Percentiles rank a stretch among this genome's conserved stretches.
Conservation (phyloP, 2,113 vertebrate species). For the Cygnus atratus region DNA sequence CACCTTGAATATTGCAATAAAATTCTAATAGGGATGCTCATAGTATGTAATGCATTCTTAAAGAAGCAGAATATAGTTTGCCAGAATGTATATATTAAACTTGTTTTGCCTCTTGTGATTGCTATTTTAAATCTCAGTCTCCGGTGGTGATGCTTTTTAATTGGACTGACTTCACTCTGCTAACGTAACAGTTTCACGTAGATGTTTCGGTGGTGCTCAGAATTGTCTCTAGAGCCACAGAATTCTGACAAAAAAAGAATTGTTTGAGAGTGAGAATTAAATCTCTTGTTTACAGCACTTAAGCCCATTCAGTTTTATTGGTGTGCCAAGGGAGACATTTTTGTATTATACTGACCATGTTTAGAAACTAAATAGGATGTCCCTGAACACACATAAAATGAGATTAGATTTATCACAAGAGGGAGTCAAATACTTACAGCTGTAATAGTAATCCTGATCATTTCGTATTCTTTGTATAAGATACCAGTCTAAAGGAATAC, state of each 20-base stretch:
- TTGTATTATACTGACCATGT: neutral
- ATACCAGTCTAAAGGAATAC: neutral
- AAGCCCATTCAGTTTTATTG: neutral
- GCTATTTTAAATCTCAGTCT: constrained; percentile 19
- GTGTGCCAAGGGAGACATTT: neutral
- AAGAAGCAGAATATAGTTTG: constrained; percentile 13
- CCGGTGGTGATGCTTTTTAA: fast-evolving
- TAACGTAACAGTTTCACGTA: neutral
- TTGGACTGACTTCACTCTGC: neutral
- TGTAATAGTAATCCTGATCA: neutral
- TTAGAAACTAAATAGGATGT: neutral
- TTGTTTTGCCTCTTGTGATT: constrained; percentile 41
- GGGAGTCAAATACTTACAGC: neutral
- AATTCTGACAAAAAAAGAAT: neutral
- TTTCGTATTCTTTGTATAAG: neutral
- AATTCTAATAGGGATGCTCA: constrained; percentile 43
- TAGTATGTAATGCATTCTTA: constrained; percentile 6
- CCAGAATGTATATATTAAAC: neutral
- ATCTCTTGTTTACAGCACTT: neutral
- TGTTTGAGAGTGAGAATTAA: neutral
- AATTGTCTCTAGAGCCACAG: neutral
- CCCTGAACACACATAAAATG: neutral
- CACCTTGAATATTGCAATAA: constrained; percentile 50
- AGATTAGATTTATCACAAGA: neutral
- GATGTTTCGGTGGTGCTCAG: neutral